Conservation (phyloP, 2,113 vertebrate genomes). For the Abramis brama region DNA sequence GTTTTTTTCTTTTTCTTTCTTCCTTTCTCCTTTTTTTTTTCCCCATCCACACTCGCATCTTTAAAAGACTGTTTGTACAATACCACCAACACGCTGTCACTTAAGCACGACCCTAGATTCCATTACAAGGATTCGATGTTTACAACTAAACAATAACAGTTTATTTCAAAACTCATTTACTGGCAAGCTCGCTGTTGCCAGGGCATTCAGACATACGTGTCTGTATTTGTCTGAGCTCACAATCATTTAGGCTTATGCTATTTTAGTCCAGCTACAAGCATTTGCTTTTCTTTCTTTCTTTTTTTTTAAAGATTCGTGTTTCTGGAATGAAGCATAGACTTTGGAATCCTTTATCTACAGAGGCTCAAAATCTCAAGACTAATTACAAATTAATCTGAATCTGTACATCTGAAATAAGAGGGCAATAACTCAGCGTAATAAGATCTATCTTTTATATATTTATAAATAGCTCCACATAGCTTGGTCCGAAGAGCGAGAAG, state of each 20-base stretch:
- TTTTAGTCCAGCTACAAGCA: constrained; percentile 78
- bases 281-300: constrained; percentile 68
- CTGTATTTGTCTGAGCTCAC: constrained; percentile 80
- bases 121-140: constrained; percentile 65
- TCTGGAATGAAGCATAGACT: constrained; percentile 72
- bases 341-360: constrained; percentile 81
- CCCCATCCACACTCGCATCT: constrained; percentile 23
- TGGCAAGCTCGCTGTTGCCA: constrained; percentile 69
- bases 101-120: constrained; percentile 56
- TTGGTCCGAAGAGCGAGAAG: constrained; percentile 53
- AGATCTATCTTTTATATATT: constrained; percentile 80
- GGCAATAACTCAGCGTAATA: constrained; percentile 74
- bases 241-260: constrained; percentile 81
- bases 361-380: constrained; percentile 85
- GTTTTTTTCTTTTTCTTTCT: constrained; percentile 28
- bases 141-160: constrained; percentile 71
- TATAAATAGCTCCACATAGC: constrained; percentile 67
- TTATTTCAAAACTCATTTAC: constrained; percentile 80
- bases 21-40: constrained; percentile 28
- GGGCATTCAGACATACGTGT: constrained; percentile 77
- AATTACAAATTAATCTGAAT: constrained; percentile 87
- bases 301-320: constrained; percentile 80
- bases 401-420: constrained; percentile 80
- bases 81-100: constrained; percentile 55
- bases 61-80: constrained; percentile 56